Percentiles rank a stretch among this genome's conserved stretches.
phyloP scores from a whole-genome alignment of 2,113 vertebrate genomes.

The Nycticebus coucang region DNA sequence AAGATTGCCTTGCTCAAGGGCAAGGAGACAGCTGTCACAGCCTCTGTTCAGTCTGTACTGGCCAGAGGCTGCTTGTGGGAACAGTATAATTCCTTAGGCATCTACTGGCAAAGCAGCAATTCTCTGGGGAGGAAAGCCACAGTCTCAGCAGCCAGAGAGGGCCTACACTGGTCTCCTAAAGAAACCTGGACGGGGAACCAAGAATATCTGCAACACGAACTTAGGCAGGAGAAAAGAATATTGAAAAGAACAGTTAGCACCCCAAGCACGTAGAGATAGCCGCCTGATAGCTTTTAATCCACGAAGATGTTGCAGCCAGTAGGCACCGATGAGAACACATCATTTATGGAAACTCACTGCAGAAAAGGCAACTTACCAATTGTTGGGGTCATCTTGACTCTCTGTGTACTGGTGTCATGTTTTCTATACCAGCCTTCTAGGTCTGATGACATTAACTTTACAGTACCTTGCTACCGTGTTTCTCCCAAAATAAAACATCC shows the following conservation, averaged over 20 bases:
- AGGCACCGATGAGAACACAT: not conserved
- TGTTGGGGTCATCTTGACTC: not conserved
- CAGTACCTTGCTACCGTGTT: accelerated
- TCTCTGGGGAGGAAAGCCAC: not conserved
- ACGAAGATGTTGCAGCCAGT: not conserved
- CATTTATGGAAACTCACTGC: not conserved
- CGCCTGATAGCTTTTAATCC: not conserved
- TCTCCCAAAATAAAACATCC: no score
- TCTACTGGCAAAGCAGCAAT: not conserved
- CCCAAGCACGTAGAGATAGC: not conserved
- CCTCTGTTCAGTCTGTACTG: not conserved
- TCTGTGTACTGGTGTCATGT: not conserved
- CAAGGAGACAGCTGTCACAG: not conserved
- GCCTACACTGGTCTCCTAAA: no score
- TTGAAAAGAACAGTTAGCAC: not conserved
- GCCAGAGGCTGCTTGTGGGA: not conserved
- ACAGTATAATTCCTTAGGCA: not conserved
- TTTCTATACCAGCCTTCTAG: not conserved
- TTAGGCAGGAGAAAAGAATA: not conserved
- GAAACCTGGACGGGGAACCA: no score
- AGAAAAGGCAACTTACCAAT: not conserved
- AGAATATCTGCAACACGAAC: not conserved
- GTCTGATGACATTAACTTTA: accelerated
- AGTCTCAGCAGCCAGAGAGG: accelerated
- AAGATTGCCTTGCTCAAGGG: not conserved